A percentile compares a stretch with the other conserved stretches of the same genome.
Conservation (phyloP, 2,113 vertebrate genomes). For the Gnathonemus longibarbis region DNA sequence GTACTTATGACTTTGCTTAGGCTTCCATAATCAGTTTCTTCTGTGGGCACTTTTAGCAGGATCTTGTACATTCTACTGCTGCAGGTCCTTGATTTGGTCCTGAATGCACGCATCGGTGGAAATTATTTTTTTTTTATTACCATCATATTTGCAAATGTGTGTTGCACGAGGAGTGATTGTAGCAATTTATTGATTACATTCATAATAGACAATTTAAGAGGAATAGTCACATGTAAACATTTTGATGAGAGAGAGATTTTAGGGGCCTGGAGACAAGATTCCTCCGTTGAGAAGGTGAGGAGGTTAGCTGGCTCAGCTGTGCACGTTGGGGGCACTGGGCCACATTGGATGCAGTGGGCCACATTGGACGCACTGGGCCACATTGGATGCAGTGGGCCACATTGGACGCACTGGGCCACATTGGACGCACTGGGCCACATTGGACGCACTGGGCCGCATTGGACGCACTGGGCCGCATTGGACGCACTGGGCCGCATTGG, state of each 20-base stretch:
- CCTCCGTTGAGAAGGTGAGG: slow-evolving; percentile 47
- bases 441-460: too few species aligned
- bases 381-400: not conserved
- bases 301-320: slow-evolving; percentile 24
- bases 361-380: not conserved
- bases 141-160: not conserved
- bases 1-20: not conserved
- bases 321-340: not conserved
- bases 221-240: not conserved
- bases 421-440: too few species aligned
- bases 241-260: slow-evolving; percentile 47
- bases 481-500: too few species aligned
- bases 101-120: not conserved
- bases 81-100: not conserved
- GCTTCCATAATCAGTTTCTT: not conserved
- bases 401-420: not conserved
- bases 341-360: not conserved
- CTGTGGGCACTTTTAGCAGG: not conserved
- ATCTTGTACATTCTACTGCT: not conserved
- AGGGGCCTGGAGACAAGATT: slow-evolving; percentile 45
- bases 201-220: not conserved
- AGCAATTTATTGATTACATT: not conserved
- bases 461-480: too few species aligned
- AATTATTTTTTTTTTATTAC: not conserved
- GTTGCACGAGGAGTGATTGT: not conserved